Percentiles rank a stretch among this genome's conserved stretches.
Evolutionary conservation across 2,888 invertebrate species (phyloP).

Genomic region (Chrysopilus asiliformis): DNA sequence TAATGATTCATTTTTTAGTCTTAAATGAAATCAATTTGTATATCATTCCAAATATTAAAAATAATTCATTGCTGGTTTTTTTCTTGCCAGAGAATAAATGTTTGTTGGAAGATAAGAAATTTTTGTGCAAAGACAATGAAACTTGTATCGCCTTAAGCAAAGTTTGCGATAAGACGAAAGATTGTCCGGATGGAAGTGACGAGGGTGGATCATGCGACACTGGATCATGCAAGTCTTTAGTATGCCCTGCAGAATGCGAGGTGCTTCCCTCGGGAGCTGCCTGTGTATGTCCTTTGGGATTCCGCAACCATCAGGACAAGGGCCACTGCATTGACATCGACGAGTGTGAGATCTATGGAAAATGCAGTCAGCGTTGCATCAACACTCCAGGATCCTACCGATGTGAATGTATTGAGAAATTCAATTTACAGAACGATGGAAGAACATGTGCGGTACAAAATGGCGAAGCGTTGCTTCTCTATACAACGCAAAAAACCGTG

Average conservation of each 20-base stretch:
- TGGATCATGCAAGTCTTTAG: slow-evolving; percentile 21
- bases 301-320: slow-evolving; percentile 17
- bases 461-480: slow-evolving; percentile 55
- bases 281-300: slow-evolving; percentile 45
- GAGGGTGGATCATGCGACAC: slow-evolving; percentile 38
- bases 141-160: slow-evolving; percentile 40
- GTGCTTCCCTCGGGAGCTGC: slow-evolving; percentile 31
- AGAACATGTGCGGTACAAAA: slow-evolving; percentile 41
- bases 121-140: slow-evolving; percentile 40
- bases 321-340: slow-evolving; percentile 41
- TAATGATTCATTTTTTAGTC: too few relatives aligned
- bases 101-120: slow-evolving; percentile 37
- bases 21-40: too few relatives aligned
- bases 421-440: slow-evolving; percentile 38
- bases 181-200: slow-evolving; percentile 51
- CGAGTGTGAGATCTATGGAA: slow-evolving; percentile 48
- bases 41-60: too few relatives aligned
- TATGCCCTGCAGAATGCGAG: slow-evolving; percentile 29
- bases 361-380: slow-evolving; percentile 55
- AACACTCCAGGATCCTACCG: slow-evolving; percentile 45
- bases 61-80: too few relatives aligned
- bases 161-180: slow-evolving; percentile 41
- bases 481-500: slow-evolving; percentile 51
- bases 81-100: slow-evolving; percentile 29
- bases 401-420: slow-evolving; percentile 51